phyloP scores from a whole-genome alignment of 2,113 vertebrate genomes.

The Callipepla squamata region DNA sequence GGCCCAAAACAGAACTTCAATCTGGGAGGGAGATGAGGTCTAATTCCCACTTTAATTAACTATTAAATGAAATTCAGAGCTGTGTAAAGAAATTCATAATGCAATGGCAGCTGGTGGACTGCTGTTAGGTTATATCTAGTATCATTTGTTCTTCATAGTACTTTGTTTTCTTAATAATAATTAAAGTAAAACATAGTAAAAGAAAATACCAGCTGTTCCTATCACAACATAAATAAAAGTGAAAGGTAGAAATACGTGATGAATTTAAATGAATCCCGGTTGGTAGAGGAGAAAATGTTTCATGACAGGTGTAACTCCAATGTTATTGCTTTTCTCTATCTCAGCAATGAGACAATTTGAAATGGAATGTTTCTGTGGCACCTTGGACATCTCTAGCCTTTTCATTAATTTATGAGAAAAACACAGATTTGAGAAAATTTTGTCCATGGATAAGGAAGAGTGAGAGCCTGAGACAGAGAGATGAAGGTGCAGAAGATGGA shows the following conservation, averaged over 20 bases:
- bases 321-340: neutral
- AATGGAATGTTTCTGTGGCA: neutral
- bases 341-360: neutral
- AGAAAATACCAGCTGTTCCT: neutral
- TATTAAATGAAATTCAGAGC: neutral
- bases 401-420: neutral
- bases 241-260: neutral
- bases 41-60: conserved; percentile 24
- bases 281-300: neutral
- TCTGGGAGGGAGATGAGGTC: neutral
- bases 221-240: neutral
- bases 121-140: neutral
- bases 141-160: neutral
- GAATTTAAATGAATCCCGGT: neutral
- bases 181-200: neutral
- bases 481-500: neutral
- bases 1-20: neutral
- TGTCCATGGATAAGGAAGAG: neutral
- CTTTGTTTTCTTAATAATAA: neutral
- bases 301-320: neutral
- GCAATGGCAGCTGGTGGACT: neutral
- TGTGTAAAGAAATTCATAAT: neutral
- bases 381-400: neutral
- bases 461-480: neutral
- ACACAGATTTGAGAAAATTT: neutral